phyloP scores from a whole-genome alignment of 2,113 vertebrate genomes.

The Aspidoscelis tigris region DNA sequence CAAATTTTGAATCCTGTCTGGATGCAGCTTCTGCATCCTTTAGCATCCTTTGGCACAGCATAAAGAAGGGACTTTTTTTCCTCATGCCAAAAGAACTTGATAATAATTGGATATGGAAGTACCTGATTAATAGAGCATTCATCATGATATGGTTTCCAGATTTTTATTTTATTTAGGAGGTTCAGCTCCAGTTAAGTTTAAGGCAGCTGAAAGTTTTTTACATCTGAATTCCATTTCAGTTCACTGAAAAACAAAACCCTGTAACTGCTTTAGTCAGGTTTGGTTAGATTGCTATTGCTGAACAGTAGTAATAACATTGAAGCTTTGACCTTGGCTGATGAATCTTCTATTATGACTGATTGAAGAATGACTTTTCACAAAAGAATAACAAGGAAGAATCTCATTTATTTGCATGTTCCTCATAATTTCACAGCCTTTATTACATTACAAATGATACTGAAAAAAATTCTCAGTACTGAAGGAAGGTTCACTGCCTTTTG shows the following conservation, averaged over 20 bases:
- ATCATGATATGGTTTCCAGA: not conserved
- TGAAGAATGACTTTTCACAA: not conserved
- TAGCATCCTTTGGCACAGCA: no score
- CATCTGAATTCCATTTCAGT: not conserved
- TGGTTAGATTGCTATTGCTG: not conserved
- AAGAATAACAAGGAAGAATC: not conserved
- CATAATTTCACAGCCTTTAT: not conserved
- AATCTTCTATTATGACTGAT: not conserved
- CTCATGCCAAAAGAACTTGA: not conserved
- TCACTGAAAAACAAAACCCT: not conserved
- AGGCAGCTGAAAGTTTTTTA: not conserved
- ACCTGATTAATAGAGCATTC: not conserved
- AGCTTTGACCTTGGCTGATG: not conserved
- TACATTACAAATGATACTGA: not conserved
- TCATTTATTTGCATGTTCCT: not conserved
- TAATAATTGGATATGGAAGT: not conserved
- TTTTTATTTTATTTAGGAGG: not conserved
- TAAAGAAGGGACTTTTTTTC: not conserved
- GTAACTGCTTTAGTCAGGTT: not conserved
- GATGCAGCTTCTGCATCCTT: no score
- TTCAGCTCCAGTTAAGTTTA: not conserved
- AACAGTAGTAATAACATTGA: not conserved
- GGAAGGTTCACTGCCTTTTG: slow-evolving; percentile 33
- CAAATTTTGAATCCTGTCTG: no score
- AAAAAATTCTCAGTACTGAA: not conserved